Conservation (phyloP, 2,888 invertebrate genomes). For the Nasonovia ribisnigri region DNA sequence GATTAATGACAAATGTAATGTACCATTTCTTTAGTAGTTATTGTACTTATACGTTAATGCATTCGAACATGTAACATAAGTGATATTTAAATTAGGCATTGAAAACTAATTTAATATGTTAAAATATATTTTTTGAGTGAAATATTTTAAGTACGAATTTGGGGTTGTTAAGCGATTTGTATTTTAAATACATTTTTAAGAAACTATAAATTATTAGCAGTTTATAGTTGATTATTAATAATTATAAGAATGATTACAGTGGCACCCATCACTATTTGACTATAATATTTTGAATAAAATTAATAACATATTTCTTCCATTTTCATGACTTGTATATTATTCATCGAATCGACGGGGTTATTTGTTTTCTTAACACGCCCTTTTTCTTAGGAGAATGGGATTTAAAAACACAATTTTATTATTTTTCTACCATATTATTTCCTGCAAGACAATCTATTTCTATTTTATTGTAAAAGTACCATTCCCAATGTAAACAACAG, state of each 20-base stretch:
- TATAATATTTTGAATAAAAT: neutral
- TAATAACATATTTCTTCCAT: neutral
- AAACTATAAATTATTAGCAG: neutral
- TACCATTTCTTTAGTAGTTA: neutral
- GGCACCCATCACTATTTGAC: neutral
- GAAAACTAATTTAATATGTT: neutral
- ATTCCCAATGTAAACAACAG: neutral
- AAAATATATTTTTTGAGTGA: neutral
- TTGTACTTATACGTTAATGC: neutral
- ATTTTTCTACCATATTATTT: neutral
- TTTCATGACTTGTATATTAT: neutral
- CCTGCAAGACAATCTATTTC: neutral
- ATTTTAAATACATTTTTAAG: neutral
- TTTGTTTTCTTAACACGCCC: neutral
- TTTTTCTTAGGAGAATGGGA: neutral
- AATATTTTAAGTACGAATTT: neutral
- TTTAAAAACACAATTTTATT: neutral
- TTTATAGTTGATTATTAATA: neutral
- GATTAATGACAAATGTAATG: neutral
- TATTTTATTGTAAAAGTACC: neutral
- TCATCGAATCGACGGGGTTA: neutral
- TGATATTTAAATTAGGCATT: neutral
- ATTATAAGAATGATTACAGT: neutral
- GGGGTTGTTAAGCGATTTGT: neutral
- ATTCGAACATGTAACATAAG: neutral